Percentiles rank a stretch among this genome's conserved stretches.
phyloP scores from a whole-genome alignment of 1,140 invertebrate species.

The Philotrypesis tridentata region DNA sequence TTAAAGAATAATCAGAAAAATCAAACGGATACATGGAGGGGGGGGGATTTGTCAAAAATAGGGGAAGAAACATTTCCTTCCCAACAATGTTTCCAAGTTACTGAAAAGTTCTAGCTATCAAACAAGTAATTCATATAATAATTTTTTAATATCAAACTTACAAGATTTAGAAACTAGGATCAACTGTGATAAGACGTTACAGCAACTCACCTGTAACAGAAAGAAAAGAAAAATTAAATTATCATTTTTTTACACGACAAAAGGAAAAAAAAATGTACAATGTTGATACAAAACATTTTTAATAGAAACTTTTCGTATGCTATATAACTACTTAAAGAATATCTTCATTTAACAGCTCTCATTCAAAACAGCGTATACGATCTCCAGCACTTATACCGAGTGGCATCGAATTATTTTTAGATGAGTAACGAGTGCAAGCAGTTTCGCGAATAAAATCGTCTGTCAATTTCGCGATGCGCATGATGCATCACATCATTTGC shows the following conservation, averaged over 20 bases:
- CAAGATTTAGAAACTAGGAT: not conserved
- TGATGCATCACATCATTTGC: not conserved
- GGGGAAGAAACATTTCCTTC: too few relatives aligned
- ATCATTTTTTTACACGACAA: too few relatives aligned
- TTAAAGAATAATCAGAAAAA: too few relatives aligned
- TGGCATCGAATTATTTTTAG: not conserved
- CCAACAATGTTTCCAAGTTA: too few relatives aligned
- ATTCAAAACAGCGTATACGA: not conserved
- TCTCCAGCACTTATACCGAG: not conserved
- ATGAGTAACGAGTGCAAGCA: not conserved
- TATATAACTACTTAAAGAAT: too few relatives aligned
- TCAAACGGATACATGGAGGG: too few relatives aligned
- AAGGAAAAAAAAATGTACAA: too few relatives aligned
- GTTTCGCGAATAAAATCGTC: not conserved
- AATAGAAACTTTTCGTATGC: not conserved
- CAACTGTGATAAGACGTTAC: not conserved
- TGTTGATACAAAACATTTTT: too few relatives aligned
- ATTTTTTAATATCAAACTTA: not conserved
- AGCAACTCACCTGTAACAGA: slow-evolving; percentile 13
- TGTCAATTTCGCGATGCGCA: not conserved
- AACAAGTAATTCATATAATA: too few relatives aligned
- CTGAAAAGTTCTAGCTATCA: too few relatives aligned
- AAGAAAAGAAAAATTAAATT: not conserved
- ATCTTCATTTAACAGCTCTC: not conserved
- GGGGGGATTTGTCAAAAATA: too few relatives aligned